phyloP scores from a whole-genome alignment of 2,888 invertebrate species.

The Boloria euphrosyne region DNA sequence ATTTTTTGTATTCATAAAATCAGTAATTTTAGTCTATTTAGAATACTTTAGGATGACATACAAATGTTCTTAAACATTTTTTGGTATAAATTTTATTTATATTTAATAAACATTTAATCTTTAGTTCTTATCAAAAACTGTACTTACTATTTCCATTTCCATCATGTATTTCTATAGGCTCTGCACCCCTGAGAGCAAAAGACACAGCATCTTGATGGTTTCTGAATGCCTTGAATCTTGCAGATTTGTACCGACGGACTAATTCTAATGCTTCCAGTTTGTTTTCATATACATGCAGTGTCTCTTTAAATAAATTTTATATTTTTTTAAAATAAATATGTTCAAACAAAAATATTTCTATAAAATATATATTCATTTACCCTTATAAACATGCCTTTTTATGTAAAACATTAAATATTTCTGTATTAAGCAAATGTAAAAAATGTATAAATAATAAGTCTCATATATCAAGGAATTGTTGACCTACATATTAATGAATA shows the following conservation, averaged over 20 bases:
- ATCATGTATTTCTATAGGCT: constrained; percentile 71
- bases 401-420: not conserved
- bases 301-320: constrained; percentile 55
- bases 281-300: constrained; percentile 85
- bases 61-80: too few relatives aligned
- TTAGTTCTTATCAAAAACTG: too few relatives aligned
- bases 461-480: constrained; percentile 7
- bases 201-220: constrained; percentile 88
- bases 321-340: not conserved
- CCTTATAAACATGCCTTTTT: not conserved
- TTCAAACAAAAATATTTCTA: not conserved
- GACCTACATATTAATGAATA: constrained; percentile 39
- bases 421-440: too few relatives aligned
- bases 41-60: too few relatives aligned
- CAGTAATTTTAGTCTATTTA: too few relatives aligned
- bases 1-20: too few relatives aligned
- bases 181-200: constrained; percentile 87
- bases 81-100: too few relatives aligned
- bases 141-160: constrained; percentile 76
- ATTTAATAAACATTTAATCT: too few relatives aligned
- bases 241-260: constrained; percentile 89
- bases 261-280: constrained; percentile 88
- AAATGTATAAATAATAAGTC: too few relatives aligned
- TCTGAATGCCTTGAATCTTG: constrained; percentile 90
- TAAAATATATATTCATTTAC: too few relatives aligned